phyloP scores from a whole-genome alignment of 2,797 vertebrate genomes.

The Ctenopoma multispine region DNA sequence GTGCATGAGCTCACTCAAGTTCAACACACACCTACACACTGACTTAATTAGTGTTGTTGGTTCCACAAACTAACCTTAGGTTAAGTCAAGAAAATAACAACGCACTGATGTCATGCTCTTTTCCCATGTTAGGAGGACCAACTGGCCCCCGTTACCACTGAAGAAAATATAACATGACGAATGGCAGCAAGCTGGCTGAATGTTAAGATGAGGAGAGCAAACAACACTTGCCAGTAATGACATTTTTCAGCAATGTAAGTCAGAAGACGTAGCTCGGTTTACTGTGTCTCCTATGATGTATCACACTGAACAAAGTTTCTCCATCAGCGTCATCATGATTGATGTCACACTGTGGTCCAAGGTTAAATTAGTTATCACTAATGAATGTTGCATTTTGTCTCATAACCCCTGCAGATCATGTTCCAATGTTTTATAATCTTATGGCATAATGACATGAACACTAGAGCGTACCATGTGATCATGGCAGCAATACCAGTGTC shows the following conservation, averaged over 20 bases:
- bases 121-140: constrained; percentile 44
- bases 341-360: constrained; percentile 66
- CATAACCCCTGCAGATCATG: constrained; percentile 32
- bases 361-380: constrained; percentile 52
- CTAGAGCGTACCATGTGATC: not conserved
- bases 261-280: constrained; percentile 61
- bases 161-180: constrained; percentile 74
- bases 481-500: not conserved
- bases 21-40: constrained; percentile 46
- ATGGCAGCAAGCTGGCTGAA: constrained; percentile 64
- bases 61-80: constrained; percentile 48
- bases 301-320: constrained; percentile 51
- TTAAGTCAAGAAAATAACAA: constrained; percentile 60
- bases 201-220: constrained; percentile 59
- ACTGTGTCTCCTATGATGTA: constrained; percentile 53
- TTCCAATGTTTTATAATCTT: constrained; percentile 54
- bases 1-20: constrained; percentile 59
- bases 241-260: constrained; percentile 59
- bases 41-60: constrained; percentile 54
- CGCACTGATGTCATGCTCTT: constrained; percentile 67
- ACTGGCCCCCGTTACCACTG: constrained; percentile 44
- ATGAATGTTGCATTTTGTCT: constrained; percentile 54
- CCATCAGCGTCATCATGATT: constrained; percentile 43
- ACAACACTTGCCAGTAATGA: constrained; percentile 55
- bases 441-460: constrained; percentile 46